Evolutionary conservation across 2,113 vertebrate species (phyloP).

Genomic region (Oxyura jamaicensis): DNA sequence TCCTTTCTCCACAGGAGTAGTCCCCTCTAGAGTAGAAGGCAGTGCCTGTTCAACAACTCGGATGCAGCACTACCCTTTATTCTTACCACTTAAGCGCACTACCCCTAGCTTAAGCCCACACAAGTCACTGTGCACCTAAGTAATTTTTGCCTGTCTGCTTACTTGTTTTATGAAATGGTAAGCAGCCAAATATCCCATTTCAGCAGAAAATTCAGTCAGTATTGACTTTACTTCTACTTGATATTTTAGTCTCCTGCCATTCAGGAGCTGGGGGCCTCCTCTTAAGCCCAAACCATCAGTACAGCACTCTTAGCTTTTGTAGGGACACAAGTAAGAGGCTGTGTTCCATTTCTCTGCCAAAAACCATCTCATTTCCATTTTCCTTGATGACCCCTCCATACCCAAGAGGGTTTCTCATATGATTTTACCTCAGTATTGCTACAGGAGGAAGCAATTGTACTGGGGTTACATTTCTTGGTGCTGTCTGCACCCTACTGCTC

Average conservation of each 20-base stretch:
- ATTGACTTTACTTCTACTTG: neutral
- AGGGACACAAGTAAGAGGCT: neutral
- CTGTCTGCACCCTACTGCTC: fast-evolving
- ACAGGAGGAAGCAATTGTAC: neutral
- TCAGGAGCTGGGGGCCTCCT: neutral
- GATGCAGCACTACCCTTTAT: neutral
- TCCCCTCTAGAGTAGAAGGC: neutral
- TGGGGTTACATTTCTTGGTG: neutral
- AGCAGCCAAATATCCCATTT: neutral
- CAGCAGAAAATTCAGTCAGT: neutral
- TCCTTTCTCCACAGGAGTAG: neutral
- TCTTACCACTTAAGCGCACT: neutral
- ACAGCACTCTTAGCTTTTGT: neutral
- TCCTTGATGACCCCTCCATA: neutral
- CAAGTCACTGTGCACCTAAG: neutral
- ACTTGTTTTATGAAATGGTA: neutral
- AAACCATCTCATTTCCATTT: neutral
- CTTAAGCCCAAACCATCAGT: neutral
- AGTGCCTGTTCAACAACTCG: neutral
- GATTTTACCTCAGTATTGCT: neutral
- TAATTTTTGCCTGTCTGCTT: neutral
- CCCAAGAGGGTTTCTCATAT: neutral
- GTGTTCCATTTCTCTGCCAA: neutral
- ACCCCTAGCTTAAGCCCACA: neutral
- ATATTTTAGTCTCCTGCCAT: neutral